Conservation (phyloP, 2,888 invertebrate genomes). For the Elmis aenea region DNA sequence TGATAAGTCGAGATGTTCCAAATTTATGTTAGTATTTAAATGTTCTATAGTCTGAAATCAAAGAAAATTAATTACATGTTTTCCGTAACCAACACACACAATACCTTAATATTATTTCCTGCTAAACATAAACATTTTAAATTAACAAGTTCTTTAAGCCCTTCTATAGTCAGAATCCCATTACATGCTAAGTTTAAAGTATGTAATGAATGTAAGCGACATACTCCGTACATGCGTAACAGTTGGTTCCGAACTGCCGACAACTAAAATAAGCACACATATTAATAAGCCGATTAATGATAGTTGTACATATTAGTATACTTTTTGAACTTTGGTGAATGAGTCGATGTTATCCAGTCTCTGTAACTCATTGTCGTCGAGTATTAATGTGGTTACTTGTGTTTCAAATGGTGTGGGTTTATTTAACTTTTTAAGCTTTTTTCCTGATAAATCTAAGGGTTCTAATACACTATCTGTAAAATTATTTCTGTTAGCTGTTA, state of each 20-base stretch:
- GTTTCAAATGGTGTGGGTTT: constrained; percentile 67
- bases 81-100: too few relatives aligned
- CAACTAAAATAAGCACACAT: constrained; percentile 60
- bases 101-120: constrained; percentile 84
- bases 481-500: too few relatives aligned
- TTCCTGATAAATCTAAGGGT: constrained; percentile 70
- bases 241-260: constrained; percentile 82
- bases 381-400: constrained; percentile 64
- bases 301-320: constrained; percentile 37
- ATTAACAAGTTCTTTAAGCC: constrained; percentile 76
- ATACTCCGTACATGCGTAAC: constrained; percentile 82
- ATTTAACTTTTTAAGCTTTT: constrained; percentile 75
- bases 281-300: not conserved
- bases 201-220: constrained; percentile 71
- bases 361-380: constrained; percentile 84
- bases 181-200: constrained; percentile 82
- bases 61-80: constrained; percentile 6
- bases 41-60: constrained; percentile 73
- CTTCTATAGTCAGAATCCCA: constrained; percentile 84
- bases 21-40: constrained; percentile 71
- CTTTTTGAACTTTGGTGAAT: constrained; percentile 72
- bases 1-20: constrained; percentile 82
- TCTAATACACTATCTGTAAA: constrained; percentile 35
- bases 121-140: constrained; percentile 77
- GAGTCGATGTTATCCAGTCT: constrained; percentile 83